Evolutionary conservation across 2,888 invertebrate species (phyloP).

Genomic region (Cryptocephalus primarius): DNA sequence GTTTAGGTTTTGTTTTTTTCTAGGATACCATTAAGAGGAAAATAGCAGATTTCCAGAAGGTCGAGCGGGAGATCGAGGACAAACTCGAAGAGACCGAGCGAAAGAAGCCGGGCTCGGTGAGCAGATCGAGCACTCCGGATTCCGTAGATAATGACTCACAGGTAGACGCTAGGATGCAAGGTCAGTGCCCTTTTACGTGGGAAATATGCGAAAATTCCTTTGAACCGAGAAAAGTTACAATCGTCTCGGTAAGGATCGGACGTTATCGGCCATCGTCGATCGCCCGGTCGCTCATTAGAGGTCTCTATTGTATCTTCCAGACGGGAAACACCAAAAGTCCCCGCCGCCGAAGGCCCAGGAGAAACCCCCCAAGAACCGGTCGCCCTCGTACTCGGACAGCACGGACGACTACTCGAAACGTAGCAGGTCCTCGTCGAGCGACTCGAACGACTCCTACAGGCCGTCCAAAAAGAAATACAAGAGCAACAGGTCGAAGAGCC

Average conservation of each 20-base stretch:
- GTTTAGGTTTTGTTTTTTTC: not conserved
- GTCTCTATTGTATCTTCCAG: too few relatives aligned
- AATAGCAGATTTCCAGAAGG: constrained; percentile 58
- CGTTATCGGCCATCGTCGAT: too few relatives aligned
- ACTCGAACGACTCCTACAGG: constrained; percentile 12
- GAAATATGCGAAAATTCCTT: not conserved
- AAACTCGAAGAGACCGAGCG: constrained; percentile 53
- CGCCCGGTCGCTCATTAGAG: too few relatives aligned
- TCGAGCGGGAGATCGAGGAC: constrained; percentile 67
- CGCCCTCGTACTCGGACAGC: constrained; percentile 13
- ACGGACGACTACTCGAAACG: constrained; percentile 9
- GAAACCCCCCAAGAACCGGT: constrained; percentile 6
- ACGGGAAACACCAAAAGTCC: too few relatives aligned
- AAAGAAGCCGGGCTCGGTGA: constrained; percentile 33
- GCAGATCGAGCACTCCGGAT: constrained; percentile 34
- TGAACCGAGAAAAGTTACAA: not conserved
- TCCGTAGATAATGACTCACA: constrained; percentile 37
- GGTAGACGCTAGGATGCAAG: constrained; percentile 33
- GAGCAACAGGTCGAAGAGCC: constrained; percentile 8
- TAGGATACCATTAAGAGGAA: constrained; percentile 46
- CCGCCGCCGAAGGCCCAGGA: not conserved
- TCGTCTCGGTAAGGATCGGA: not conserved
- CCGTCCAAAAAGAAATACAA: constrained; percentile 10
- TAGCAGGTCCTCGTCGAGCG: constrained; percentile 14
- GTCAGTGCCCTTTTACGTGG: constrained; percentile 25